These are phyloP conservation scores for Characodon lateralis DNA, from an alignment of 2,797 vertebrate species.

Conservation along the genomic window DNA sequence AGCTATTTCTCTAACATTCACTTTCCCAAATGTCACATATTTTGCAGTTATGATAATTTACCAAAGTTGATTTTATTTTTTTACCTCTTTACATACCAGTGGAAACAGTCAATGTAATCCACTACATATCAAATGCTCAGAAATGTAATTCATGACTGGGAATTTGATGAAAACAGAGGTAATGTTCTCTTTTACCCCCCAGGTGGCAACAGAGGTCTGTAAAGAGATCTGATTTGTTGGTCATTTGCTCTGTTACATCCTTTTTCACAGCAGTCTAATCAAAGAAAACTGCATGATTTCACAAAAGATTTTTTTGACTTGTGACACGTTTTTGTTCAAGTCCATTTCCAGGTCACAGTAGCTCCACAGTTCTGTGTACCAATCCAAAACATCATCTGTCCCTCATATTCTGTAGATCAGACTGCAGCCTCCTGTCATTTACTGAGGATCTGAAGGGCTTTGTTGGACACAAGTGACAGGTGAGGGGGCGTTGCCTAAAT, in stretches of 20 bases:
- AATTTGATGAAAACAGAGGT: neutral
- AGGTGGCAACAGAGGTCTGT: slow-evolving; percentile 42
- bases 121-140: neutral
- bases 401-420: neutral
- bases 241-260: neutral
- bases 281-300: neutral
- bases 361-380: neutral
- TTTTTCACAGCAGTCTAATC: neutral
- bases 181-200: slow-evolving; percentile 28
- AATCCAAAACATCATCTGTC: neutral
- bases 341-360: neutral
- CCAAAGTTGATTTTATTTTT: neutral
- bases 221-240: neutral
- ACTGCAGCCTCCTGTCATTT: neutral
- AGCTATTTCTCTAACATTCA: neutral
- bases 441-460: slow-evolving; percentile 24
- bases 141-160: neutral
- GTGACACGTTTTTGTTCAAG: neutral
- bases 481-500: slow-evolving; percentile 71
- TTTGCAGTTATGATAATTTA: neutral
- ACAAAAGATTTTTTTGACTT: neutral
- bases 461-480: slow-evolving; percentile 67
- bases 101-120: neutral
- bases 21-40: neutral
- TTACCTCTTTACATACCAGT: neutral